These are phyloP conservation scores for Bemisia tabaci DNA, from an alignment of 1,140 invertebrate species.

Conservation along the genomic window DNA sequence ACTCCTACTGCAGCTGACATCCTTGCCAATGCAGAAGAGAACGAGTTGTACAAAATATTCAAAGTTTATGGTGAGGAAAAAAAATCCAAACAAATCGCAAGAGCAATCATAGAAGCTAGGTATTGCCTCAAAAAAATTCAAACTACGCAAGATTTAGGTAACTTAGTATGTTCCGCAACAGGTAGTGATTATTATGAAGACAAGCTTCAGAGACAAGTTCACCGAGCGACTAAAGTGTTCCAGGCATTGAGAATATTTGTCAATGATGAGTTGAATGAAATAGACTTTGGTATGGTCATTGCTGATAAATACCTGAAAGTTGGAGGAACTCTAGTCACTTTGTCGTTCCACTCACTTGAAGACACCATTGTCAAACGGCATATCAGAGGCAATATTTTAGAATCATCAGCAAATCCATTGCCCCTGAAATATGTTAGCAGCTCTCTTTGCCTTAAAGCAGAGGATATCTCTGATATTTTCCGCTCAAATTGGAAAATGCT, in stretches of 20 bases:
- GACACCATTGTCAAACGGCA: constrained; percentile 91
- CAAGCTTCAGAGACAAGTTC: constrained; percentile 55
- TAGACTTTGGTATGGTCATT: constrained; percentile 74
- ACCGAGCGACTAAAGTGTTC: constrained; percentile 84
- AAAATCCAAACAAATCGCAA: constrained; percentile 68
- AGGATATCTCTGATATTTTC: constrained; percentile 43
- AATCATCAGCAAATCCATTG: constrained; percentile 46
- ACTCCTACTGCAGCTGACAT: constrained; percentile 74
- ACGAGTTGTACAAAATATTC: constrained; percentile 66
- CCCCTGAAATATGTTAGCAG: constrained; percentile 48
- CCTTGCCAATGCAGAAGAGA: constrained; percentile 59
- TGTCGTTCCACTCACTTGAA: constrained; percentile 88
- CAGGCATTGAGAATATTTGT: constrained; percentile 91
- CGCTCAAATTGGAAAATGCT: constrained; percentile 57
- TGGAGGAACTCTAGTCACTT: constrained; percentile 59
- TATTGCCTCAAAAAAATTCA: constrained; percentile 62
- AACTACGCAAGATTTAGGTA: constrained; percentile 70
- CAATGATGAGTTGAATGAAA: constrained; percentile 93
- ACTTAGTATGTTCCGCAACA: constrained; percentile 55
- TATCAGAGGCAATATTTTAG: constrained; percentile 37
- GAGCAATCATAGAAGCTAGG: constrained; percentile 75
- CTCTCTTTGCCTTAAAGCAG: constrained; percentile 34
- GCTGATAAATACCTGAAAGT: constrained; percentile 62
- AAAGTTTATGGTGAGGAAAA: constrained; percentile 88
- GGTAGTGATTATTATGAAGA: constrained; percentile 43